Percentiles rank a stretch among this genome's conserved stretches.
Evolutionary conservation across 2,113 vertebrate genomes (phyloP).

Genomic region (Ia io): DNA sequence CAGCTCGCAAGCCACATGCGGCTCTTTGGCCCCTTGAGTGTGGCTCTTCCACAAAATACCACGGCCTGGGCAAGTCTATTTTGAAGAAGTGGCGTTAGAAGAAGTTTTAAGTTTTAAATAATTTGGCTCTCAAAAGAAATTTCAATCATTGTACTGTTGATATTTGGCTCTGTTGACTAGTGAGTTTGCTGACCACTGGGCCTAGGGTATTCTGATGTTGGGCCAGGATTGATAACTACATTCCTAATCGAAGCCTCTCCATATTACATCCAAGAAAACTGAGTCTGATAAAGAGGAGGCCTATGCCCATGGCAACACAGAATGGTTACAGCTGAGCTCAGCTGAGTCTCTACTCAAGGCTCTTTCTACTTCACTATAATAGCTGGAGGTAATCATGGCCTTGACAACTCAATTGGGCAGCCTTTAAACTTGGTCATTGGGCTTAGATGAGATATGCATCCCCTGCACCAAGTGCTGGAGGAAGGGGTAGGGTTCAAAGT

Average conservation of each 20-base stretch:
- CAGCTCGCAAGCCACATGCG: too few relatives aligned
- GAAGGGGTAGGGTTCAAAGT: background rate
- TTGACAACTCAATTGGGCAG: background rate
- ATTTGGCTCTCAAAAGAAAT: too few relatives aligned
- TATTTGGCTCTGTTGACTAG: too few relatives aligned
- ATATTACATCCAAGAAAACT: constrained; percentile 37
- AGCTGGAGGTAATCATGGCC: background rate
- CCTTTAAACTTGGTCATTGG: constrained; percentile 12
- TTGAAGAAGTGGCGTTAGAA: too few relatives aligned
- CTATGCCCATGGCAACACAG: background rate
- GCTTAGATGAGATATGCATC: background rate
- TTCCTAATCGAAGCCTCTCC: background rate
- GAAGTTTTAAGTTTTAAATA: too few relatives aligned
- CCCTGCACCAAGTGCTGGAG: background rate
- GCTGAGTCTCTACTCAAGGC: background rate
- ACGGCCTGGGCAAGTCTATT: too few relatives aligned
- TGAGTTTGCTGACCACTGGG: too few relatives aligned
- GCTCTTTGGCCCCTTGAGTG: too few relatives aligned
- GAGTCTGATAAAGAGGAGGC: background rate
- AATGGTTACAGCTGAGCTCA: constrained; percentile 17
- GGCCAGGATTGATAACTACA: background rate
- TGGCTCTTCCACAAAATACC: too few relatives aligned
- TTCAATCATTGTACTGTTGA: too few relatives aligned
- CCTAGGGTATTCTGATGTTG: background rate
- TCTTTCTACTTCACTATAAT: constrained; percentile 4